A percentile compares a stretch with the other conserved stretches of the same genome.
phyloP scores from a whole-genome alignment of 2,797 vertebrate genomes.

The Galagoides demidoff region DNA sequence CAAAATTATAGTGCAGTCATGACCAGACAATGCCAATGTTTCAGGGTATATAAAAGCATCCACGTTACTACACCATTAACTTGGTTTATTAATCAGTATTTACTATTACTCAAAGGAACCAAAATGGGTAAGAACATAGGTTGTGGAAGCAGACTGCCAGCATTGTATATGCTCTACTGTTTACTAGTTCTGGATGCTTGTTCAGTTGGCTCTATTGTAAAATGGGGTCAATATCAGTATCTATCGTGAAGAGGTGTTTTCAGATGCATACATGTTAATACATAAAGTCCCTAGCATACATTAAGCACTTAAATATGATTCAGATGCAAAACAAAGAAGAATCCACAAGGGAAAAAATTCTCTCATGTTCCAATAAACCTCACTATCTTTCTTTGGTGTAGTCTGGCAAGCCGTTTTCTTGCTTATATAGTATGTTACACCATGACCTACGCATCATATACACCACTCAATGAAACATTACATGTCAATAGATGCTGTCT shows the following conservation, averaged over 20 bases:
- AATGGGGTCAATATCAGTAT: neutral
- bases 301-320: neutral
- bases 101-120: neutral
- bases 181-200: neutral
- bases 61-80: neutral
- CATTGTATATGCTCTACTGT: neutral
- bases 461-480: neutral
- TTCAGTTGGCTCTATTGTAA: conserved; percentile 34
- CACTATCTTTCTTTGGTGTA: neutral
- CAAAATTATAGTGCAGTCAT: conserved; percentile 2
- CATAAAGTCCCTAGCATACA: neutral
- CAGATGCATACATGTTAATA: conserved; percentile 24
- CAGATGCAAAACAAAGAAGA: neutral
- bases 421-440: neutral
- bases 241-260: neutral
- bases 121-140: neutral
- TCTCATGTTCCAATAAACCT: neutral
- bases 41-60: neutral
- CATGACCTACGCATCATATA: neutral
- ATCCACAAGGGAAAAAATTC: conserved; percentile 21
- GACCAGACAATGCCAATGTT: neutral
- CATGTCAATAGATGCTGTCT: neutral
- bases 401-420: neutral
- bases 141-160: neutral
- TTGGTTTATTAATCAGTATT: neutral